Percentiles rank a stretch among this genome's conserved stretches.
Conservation (phyloP, 2,888 invertebrate species). For the Megalurothrips usitatus region DNA sequence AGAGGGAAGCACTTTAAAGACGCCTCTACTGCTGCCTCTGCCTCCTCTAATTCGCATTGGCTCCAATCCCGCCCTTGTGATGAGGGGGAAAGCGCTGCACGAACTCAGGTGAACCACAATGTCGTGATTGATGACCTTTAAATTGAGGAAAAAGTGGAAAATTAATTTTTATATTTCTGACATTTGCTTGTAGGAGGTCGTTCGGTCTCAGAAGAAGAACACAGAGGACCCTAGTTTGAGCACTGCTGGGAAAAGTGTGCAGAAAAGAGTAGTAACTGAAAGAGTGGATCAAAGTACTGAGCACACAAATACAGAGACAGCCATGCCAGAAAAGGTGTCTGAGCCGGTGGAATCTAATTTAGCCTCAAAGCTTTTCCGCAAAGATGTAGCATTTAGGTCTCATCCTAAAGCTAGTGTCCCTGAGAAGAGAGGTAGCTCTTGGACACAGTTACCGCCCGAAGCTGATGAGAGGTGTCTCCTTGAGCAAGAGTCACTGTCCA, state of each 20-base stretch:
- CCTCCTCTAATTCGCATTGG: not conserved
- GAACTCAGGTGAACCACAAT: not conserved
- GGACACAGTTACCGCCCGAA: not conserved
- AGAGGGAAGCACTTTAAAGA: not conserved
- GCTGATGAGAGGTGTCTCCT: conserved; percentile 5
- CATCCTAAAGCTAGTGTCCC: not conserved
- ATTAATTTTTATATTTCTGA: not conserved
- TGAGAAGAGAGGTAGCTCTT: not conserved
- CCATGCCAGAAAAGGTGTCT: not conserved
- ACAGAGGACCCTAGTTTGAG: not conserved
- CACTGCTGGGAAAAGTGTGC: not conserved
- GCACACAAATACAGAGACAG: not conserved
- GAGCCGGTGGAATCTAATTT: not conserved
- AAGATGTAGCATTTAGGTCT: not conserved
- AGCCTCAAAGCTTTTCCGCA: not conserved
- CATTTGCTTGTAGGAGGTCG: not conserved
- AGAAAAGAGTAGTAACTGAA: not conserved
- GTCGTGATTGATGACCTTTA: not conserved
- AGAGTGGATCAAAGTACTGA: not conserved
- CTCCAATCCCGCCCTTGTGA: not conserved
- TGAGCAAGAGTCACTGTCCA: not conserved
- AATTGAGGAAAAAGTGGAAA: not conserved
- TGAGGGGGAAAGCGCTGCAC: not conserved
- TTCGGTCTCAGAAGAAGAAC: not conserved
- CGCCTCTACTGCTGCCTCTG: not conserved